phyloP scores from a whole-genome alignment of 2,113 vertebrate species.

The Callopanchax toddi region DNA sequence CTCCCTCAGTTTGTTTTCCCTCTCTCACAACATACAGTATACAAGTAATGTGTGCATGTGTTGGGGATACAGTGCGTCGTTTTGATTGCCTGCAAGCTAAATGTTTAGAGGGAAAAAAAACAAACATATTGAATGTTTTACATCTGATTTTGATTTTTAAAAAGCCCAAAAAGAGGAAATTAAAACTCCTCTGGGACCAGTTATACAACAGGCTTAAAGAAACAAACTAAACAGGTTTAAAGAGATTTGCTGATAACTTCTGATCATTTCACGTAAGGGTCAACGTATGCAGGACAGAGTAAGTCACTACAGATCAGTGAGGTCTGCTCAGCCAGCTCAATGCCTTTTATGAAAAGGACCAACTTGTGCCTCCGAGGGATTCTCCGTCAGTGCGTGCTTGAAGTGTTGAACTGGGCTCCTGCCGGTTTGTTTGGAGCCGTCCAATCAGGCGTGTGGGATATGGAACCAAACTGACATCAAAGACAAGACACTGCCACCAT shows the following conservation, averaged over 20 bases:
- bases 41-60: conserved; percentile 33
- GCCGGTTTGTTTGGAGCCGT: conserved; percentile 64
- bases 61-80: not conserved
- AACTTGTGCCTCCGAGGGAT: conserved; percentile 35
- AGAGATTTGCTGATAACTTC: conserved; percentile 5
- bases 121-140: conserved; percentile 33
- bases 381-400: conserved; percentile 53
- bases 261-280: conserved; percentile 3
- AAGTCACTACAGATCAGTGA: conserved; percentile 13
- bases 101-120: conserved; percentile 54
- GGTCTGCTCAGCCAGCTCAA: conserved; percentile 11
- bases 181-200: conserved; percentile 22
- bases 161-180: conserved; percentile 4
- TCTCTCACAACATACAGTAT: conserved; percentile 39
- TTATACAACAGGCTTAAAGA: conserved; percentile 15
- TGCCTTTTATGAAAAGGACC: conserved; percentile 20
- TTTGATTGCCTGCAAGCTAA: conserved; percentile 48
- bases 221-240: conserved; percentile 12
- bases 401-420: conserved; percentile 47
- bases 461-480: conserved; percentile 70
- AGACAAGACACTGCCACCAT: conserved; percentile 74
- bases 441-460: conserved; percentile 61
- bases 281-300: conserved; percentile 13
- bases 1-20: conserved; percentile 58
- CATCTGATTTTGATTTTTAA: conserved; percentile 14